These are phyloP conservation scores for Drepana falcataria DNA, from an alignment of 2,888 invertebrate species.

Conservation along the genomic window DNA sequence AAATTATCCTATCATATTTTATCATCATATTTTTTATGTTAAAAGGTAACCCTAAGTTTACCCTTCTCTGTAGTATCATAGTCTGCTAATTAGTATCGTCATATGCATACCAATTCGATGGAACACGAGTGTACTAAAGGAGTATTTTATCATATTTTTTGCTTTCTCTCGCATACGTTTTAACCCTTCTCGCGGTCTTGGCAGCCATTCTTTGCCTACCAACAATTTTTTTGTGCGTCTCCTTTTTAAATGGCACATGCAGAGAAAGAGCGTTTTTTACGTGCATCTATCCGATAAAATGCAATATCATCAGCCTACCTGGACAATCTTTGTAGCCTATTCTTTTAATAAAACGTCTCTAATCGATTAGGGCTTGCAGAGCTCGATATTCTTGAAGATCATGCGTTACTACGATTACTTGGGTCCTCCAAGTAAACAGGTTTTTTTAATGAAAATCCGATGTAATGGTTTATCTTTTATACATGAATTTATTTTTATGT, in stretches of 20 bases:
- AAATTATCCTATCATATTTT: too few species aligned
- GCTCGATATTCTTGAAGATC: conserved; percentile 7
- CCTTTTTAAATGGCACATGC: conserved; percentile 77
- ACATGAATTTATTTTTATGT: too few species aligned
- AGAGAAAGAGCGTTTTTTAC: conserved; percentile 63
- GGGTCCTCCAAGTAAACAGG: too few species aligned
- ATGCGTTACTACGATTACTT: conserved; percentile 1
- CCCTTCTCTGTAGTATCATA: too few species aligned
- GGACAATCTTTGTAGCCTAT: conserved; percentile 51
- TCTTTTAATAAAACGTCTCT: conserved; percentile 65
- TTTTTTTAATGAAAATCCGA: too few species aligned
- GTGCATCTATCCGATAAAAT: conserved; percentile 58
- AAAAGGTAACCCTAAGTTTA: background rate
- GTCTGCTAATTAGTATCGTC: background rate
- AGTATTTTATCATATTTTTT: conserved; percentile 62
- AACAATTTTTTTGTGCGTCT: conserved; percentile 61
- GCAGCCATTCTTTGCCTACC: conserved; percentile 69
- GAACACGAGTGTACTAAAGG: conserved; percentile 36
- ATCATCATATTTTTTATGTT: too few species aligned
- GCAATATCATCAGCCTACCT: conserved; percentile 75
- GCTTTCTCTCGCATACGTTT: conserved; percentile 54
- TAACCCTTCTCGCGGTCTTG: conserved; percentile 70
- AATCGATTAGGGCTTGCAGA: conserved; percentile 63
- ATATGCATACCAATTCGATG: conserved; percentile 2
- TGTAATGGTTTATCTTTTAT: too few species aligned